phyloP scores from a whole-genome alignment of 2,113 vertebrate genomes.

The Peromyscus californicus region DNA sequence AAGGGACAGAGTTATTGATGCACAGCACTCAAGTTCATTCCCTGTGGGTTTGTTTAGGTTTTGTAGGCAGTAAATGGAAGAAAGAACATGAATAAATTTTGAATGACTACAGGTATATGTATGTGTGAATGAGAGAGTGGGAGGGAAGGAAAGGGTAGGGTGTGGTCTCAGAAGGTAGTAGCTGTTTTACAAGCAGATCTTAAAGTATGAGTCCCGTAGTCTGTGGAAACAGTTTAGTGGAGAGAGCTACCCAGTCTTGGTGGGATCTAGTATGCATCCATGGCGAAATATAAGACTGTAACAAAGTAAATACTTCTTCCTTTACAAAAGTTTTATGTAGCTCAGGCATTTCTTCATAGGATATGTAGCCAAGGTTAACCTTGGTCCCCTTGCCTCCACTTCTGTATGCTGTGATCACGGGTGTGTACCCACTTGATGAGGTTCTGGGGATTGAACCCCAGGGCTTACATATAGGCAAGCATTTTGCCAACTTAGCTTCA shows the following conservation, averaged over 20 bases:
- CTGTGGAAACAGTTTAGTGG: conserved; percentile 38
- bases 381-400: background rate
- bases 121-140: background rate
- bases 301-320: background rate
- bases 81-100: background rate
- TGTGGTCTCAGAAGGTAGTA: background rate
- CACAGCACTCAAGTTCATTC: background rate
- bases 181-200: conserved; percentile 54
- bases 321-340: background rate
- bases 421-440: background rate
- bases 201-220: background rate
- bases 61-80: background rate
- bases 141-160: background rate
- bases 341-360: background rate
- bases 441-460: background rate
- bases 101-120: background rate
- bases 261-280: background rate
- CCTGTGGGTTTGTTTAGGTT: background rate
- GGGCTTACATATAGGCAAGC: background rate
- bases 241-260: background rate
- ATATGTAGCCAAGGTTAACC: background rate
- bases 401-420: background rate
- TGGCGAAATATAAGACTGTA: conserved; percentile 50
- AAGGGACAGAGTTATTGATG: background rate
- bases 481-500: background rate